A percentile compares a stretch with the other conserved stretches of the same genome.
phyloP scores from a whole-genome alignment of 2,888 invertebrate species.

The Chromoteleia sp. region DNA sequence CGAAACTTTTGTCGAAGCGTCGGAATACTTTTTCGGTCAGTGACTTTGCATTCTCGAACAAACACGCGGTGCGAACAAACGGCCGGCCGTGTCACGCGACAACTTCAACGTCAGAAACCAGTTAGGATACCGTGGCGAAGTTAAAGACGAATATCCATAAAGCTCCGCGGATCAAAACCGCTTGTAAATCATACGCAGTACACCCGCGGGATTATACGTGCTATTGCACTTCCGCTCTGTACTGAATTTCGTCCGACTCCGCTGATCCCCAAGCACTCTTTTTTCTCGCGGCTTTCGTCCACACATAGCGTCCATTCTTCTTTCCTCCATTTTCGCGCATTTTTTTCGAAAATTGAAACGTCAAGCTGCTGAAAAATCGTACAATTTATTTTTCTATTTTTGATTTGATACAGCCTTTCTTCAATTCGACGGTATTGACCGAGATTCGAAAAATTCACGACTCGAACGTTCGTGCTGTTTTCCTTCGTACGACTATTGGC shows the following conservation, averaged over 20 bases:
- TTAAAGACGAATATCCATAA: conserved; percentile 67
- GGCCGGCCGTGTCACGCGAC: conserved; percentile 8
- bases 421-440: conserved; percentile 10
- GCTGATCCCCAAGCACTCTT: conserved; percentile 52
- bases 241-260: conserved; percentile 67
- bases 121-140: conserved; percentile 24
- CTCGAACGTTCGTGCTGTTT: not conserved
- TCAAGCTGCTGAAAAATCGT: conserved; percentile 68
- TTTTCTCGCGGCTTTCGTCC: conserved; percentile 62
- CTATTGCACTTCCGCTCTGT: conserved; percentile 65
- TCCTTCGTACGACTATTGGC: conserved; percentile 24
- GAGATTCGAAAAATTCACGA: conserved; percentile 12
- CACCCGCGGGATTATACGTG: conserved; percentile 71
- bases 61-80: too few species aligned
- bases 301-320: conserved; percentile 56
- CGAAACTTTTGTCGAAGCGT: conserved; percentile 59
- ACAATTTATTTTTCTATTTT: conserved; percentile 21
- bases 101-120: conserved; percentile 42
- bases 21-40: conserved; percentile 34
- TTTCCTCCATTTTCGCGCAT: conserved; percentile 35
- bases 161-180: conserved; percentile 63
- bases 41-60: conserved; percentile 50
- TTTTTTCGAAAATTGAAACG: conserved; percentile 70
- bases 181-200: conserved; percentile 70
- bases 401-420: conserved; percentile 3